These are phyloP conservation scores for Myrmophylax atrothorax DNA, from an alignment of 2,113 vertebrate genomes.

Conservation along the genomic window DNA sequence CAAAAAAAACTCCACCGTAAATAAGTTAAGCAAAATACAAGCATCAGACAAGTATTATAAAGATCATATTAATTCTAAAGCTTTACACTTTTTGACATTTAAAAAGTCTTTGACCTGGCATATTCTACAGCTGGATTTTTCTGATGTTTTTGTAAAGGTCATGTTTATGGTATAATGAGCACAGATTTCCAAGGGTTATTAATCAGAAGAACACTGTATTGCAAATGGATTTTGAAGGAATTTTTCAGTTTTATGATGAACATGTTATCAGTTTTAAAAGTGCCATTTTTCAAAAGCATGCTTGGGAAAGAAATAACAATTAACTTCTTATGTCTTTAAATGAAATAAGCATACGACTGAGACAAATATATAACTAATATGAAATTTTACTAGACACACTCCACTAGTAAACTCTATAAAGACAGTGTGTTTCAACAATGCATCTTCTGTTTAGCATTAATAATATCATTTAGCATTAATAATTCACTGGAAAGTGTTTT, in stretches of 20 bases:
- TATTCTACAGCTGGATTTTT: conserved; percentile 69
- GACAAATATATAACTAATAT: conserved; percentile 9
- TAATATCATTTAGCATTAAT: conserved; percentile 19
- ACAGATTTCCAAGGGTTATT: conserved; percentile 73
- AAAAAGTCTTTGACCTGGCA: conserved; percentile 62
- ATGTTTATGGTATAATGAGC: conserved; percentile 75
- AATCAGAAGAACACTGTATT: conserved; percentile 65
- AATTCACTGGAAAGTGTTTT: background rate
- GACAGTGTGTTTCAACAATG: background rate
- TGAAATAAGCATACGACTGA: background rate
- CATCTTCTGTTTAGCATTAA: background rate
- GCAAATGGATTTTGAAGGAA: conserved; percentile 61
- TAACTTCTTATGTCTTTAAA: conserved; percentile 53
- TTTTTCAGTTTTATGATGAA: conserved; percentile 53
- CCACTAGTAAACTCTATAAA: background rate
- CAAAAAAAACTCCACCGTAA: background rate
- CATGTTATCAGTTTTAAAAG: conserved; percentile 42
- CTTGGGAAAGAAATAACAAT: background rate
- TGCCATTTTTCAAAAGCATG: conserved; percentile 52
- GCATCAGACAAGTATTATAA: conserved; percentile 30
- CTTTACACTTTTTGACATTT: conserved; percentile 71
- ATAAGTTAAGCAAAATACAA: background rate
- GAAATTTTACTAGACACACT: background rate
- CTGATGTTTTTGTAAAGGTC: conserved; percentile 74
- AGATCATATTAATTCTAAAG: conserved; percentile 64